These are phyloP conservation scores for Aspidiotus rigidus DNA, from an alignment of 2,888 invertebrate species.

Conservation along the genomic window DNA sequence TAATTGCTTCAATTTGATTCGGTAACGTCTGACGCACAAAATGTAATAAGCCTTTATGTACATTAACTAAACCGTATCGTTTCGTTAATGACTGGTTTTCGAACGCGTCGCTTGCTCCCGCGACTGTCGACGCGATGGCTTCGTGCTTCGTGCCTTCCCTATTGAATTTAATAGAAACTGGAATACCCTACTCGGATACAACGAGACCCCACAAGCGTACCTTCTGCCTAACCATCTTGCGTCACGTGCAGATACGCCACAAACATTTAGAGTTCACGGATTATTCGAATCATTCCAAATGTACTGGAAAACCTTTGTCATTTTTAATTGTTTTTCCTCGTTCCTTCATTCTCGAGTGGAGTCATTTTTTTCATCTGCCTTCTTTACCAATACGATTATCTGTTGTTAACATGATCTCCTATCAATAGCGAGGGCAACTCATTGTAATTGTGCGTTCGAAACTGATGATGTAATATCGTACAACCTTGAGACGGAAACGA, in stretches of 20 bases:
- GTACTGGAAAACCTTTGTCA: conserved; percentile 18
- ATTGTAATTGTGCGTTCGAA: too few species aligned
- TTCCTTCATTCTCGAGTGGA: background rate
- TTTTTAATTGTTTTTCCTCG: conserved; percentile 8
- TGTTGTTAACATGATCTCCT: background rate
- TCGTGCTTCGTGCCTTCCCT: too few species aligned
- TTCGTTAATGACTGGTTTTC: background rate
- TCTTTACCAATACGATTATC: background rate
- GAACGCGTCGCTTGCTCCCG: too few species aligned
- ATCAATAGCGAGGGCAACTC: background rate
- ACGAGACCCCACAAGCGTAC: background rate
- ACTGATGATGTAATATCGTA: too few species aligned
- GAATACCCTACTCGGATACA: too few species aligned
- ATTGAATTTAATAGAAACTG: too few species aligned
- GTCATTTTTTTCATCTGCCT: background rate
- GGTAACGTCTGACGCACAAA: conserved; percentile 13
- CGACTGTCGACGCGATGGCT: too few species aligned
- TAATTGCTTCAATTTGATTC: conserved; percentile 25
- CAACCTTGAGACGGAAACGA: too few species aligned
- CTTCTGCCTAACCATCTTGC: conserved; percentile 1
- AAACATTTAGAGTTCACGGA: conserved; percentile 5
- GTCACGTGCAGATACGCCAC: conserved; percentile 24
- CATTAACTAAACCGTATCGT: conserved; percentile 19
- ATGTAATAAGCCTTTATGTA: conserved; percentile 23
- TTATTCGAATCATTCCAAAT: background rate